These are phyloP conservation scores for Piprites chloris DNA, from an alignment of 2,113 vertebrate genomes.

Conservation along the genomic window DNA sequence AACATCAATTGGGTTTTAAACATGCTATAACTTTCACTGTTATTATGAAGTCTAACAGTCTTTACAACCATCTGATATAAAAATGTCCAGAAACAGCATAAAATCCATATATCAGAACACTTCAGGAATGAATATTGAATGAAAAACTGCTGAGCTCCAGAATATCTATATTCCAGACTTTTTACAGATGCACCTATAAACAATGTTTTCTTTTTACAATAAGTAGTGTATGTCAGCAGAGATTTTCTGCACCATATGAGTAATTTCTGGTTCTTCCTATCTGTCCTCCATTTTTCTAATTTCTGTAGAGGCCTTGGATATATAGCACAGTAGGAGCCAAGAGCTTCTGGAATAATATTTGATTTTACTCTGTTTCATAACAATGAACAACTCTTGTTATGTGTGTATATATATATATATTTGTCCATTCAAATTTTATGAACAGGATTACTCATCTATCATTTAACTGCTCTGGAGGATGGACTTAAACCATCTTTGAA, in stretches of 20 bases:
- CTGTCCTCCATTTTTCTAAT: constrained; percentile 9
- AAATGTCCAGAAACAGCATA: constrained; percentile 23
- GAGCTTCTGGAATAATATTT: not conserved
- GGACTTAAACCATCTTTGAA: not conserved
- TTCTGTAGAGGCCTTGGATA: not conserved
- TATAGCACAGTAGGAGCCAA: not conserved
- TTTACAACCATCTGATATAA: constrained; percentile 45
- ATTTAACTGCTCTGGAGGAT: not conserved
- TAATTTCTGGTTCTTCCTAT: not conserved
- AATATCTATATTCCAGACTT: constrained; percentile 4
- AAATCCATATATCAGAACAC: constrained; percentile 33
- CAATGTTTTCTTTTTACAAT: not conserved
- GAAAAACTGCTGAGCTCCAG: constrained; percentile 44
- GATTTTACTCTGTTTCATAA: not conserved
- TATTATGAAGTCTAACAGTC: constrained; percentile 51
- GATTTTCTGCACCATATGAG: not conserved
- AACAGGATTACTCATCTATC: not conserved
- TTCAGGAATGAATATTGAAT: constrained; percentile 41
- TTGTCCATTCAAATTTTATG: not conserved
- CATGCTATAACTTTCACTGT: constrained; percentile 38
- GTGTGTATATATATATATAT: not conserved
- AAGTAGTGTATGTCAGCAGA: not conserved
- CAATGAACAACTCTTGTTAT: not conserved
- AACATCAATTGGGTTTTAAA: constrained; percentile 30
- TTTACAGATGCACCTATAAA: constrained; percentile 30